These are phyloP conservation scores for Sylvilagus floridanus DNA, from an alignment of 2,797 vertebrate genomes.

Conservation along the genomic window DNA sequence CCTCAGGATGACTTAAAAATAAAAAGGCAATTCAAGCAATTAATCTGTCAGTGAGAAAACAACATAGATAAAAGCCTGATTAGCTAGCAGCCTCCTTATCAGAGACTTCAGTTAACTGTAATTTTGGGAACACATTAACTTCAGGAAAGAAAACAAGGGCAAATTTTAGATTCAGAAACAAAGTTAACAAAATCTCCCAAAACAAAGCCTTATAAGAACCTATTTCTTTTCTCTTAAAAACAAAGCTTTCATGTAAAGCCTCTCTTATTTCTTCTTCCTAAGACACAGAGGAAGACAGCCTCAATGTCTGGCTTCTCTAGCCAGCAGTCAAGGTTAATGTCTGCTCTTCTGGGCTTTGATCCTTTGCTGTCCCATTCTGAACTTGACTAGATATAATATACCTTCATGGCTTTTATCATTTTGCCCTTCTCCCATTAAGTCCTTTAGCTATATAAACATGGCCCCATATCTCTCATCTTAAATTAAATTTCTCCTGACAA, in stretches of 20 bases:
- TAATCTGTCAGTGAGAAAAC: conserved; percentile 81
- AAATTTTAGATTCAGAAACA: conserved; percentile 54
- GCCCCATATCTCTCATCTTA: background rate
- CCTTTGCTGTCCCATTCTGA: background rate
- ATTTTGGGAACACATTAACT: conserved; percentile 65
- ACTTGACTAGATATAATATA: background rate
- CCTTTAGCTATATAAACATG: background rate
- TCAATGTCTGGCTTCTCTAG: background rate
- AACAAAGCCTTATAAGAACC: background rate
- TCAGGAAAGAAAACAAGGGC: background rate
- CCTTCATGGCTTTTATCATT: background rate
- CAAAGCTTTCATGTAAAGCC: background rate
- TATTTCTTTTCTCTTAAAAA: background rate
- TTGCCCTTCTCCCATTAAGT: background rate
- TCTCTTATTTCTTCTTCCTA: background rate
- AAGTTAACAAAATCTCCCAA: conserved; percentile 45
- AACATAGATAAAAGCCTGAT: conserved; percentile 79
- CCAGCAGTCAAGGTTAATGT: background rate
- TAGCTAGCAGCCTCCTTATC: conserved; percentile 66
- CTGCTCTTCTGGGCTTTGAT: background rate
- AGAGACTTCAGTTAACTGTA: conserved; percentile 66
- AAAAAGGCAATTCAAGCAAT: conserved; percentile 82
- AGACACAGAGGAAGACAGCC: background rate
- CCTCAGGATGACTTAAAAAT: conserved; percentile 80
- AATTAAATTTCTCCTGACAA: background rate